phyloP scores from a whole-genome alignment of 1,140 invertebrate genomes.

The Drosophila varians region DNA sequence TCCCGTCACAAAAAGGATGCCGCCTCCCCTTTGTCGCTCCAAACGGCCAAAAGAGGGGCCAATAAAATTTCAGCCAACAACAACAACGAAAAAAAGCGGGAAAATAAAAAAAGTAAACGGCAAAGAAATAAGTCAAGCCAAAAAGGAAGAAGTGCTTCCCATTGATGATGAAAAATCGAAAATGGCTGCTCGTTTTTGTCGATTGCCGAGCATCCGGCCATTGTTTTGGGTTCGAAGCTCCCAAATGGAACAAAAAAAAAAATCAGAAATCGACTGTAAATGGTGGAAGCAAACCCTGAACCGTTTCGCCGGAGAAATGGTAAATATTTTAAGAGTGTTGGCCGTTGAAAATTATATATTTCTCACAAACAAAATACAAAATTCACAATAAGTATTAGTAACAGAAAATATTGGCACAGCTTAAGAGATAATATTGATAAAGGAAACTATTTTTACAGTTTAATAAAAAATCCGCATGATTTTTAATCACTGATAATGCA shows the following conservation, averaged over 20 bases:
- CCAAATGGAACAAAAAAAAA: constrained; percentile 23
- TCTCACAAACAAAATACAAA: constrained; percentile 30
- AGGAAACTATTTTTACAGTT: background rate
- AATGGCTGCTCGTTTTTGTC: constrained; percentile 61
- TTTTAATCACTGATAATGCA: background rate
- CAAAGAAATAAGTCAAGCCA: constrained; percentile 38
- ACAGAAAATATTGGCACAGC: background rate
- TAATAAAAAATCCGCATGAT: background rate
- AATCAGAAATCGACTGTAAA: background rate
- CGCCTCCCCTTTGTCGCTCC: background rate
- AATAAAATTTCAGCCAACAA: constrained; percentile 63
- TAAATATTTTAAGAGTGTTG: constrained; percentile 1
- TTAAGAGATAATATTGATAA: background rate
- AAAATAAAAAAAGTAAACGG: constrained; percentile 11
- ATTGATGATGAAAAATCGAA: constrained; percentile 60
- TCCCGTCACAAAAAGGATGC: constrained; percentile 41
- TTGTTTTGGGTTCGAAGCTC: constrained; percentile 34
- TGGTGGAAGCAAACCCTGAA: background rate
- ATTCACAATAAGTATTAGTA: too few relatives aligned
- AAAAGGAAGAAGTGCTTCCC: constrained; percentile 22
- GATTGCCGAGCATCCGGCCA: constrained; percentile 36
- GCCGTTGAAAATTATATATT: constrained; percentile 42
- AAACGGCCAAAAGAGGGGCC: constrained; percentile 56
- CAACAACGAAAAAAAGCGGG: constrained; percentile 20
- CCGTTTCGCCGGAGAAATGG: constrained; percentile 15